These are phyloP conservation scores for Hyles euphorbiae DNA, from an alignment of 1,140 invertebrate species.

Conservation along the genomic window DNA sequence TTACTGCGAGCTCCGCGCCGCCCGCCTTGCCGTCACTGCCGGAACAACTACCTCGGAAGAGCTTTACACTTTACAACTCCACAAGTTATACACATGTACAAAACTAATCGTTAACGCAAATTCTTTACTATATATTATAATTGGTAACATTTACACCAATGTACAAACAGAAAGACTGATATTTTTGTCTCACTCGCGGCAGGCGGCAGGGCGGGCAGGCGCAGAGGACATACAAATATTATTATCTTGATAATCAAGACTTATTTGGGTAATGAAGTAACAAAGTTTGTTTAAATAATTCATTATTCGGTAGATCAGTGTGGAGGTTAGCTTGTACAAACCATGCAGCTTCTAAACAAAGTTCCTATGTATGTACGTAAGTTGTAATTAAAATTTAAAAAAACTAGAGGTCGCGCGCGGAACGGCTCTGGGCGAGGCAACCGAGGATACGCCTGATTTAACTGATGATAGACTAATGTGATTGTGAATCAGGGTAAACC, in stretches of 20 bases:
- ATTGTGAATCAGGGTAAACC: slow-evolving; percentile 54
- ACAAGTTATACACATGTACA: no score
- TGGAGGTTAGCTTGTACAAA: slow-evolving; percentile 74
- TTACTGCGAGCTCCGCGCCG: slow-evolving; percentile 39
- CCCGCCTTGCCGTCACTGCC: slow-evolving; percentile 22
- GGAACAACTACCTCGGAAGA: slow-evolving; percentile 7
- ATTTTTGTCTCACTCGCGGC: neutral
- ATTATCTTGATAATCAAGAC: slow-evolving; percentile 47
- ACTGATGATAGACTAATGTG: slow-evolving; percentile 31
- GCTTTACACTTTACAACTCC: neutral
- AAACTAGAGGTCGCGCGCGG: slow-evolving; percentile 56
- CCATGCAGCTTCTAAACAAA: slow-evolving; percentile 75
- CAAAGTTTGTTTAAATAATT: slow-evolving; percentile 65
- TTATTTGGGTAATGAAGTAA: slow-evolving; percentile 49
- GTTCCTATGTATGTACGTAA: slow-evolving; percentile 76
- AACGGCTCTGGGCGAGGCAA: slow-evolving; percentile 34
- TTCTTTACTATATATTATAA: no score
- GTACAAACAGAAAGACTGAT: slow-evolving; percentile 4
- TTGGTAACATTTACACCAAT: slow-evolving; percentile 1
- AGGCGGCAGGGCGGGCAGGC: neutral
- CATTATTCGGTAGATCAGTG: slow-evolving; percentile 69
- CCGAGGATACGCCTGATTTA: slow-evolving; percentile 40
- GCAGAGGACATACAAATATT: slow-evolving; percentile 15
- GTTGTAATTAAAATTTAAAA: slow-evolving; percentile 66
- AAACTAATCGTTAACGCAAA: no score